Percentiles rank a stretch among this genome's conserved stretches.
Conservation (phyloP, 2,113 vertebrate species). For the Genyomyrus donnyi region DNA sequence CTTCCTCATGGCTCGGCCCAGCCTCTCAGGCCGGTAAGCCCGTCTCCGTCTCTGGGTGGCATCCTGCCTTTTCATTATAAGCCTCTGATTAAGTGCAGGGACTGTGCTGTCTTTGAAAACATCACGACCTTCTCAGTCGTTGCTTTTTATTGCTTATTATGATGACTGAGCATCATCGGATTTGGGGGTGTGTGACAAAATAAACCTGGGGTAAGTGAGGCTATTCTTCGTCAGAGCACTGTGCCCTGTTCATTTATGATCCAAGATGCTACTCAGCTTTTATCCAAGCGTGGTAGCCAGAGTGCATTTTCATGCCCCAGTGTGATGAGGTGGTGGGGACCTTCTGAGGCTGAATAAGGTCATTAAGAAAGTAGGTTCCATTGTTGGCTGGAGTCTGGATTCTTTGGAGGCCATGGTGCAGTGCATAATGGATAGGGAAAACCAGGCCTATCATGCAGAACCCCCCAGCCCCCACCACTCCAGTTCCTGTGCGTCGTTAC, state of each 20-base stretch:
- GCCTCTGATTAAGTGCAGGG: not conserved
- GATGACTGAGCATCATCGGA: not conserved
- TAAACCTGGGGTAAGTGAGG: not conserved
- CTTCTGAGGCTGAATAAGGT: not conserved
- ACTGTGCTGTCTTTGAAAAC: not conserved
- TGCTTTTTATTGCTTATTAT: not conserved
- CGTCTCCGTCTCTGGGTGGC: not conserved
- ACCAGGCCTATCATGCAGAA: not conserved
- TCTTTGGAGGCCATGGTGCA: not conserved
- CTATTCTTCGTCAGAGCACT: not conserved
- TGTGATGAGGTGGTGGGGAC: not conserved
- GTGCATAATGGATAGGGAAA: not conserved
- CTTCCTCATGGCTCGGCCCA: constrained; percentile 39
- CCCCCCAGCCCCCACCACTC: not conserved
- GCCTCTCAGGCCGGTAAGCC: constrained; percentile 51
- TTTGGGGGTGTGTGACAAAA: not conserved
- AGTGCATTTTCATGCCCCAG: not conserved
- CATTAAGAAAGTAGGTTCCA: not conserved
- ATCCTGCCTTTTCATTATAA: not conserved
- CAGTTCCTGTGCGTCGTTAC: not conserved
- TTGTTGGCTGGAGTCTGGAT: not conserved
- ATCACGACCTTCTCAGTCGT: not conserved
- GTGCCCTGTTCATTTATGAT: not conserved
- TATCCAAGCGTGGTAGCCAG: not conserved
- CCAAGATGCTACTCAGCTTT: not conserved